A percentile compares a stretch with the other conserved stretches of the same genome.
Evolutionary conservation across 1,140 invertebrate genomes (phyloP).

Genomic region (Vanessa atalanta): DNA sequence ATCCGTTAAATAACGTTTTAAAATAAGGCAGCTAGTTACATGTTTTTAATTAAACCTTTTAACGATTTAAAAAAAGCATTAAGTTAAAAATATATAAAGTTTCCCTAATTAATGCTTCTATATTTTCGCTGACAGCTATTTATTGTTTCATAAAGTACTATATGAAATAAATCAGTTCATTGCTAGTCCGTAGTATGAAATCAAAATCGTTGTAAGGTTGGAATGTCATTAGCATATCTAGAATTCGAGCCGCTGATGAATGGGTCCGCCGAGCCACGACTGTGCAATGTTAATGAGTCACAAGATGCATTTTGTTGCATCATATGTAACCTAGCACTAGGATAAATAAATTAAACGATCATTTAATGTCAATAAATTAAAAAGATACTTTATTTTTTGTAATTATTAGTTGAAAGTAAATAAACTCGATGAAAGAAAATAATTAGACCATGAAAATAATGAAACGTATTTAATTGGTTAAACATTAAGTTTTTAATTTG

Average conservation of each 20-base stretch:
- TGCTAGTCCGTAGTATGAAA: background rate
- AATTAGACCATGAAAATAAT: background rate
- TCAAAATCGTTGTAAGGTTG: background rate
- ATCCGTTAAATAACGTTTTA: too few species aligned
- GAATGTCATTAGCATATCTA: slow-evolving; percentile 8
- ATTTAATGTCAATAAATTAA: too few species aligned
- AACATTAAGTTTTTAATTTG: background rate
- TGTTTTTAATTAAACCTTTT: too few species aligned
- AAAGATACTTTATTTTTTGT: too few species aligned
- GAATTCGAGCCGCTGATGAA: background rate
- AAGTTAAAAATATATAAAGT: too few species aligned
- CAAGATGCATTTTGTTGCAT: slow-evolving; percentile 11
- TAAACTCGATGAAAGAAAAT: background rate
- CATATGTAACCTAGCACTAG: background rate
- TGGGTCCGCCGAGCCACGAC: slow-evolving; percentile 2
- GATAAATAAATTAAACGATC: too few species aligned
- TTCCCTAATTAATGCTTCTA: too few species aligned
- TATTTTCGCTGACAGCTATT: too few species aligned
- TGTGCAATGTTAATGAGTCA: slow-evolving; percentile 12
- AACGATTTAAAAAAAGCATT: too few species aligned
- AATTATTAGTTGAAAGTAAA: background rate
- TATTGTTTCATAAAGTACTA: background rate
- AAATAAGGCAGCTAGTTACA: too few species aligned
- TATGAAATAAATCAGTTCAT: background rate
- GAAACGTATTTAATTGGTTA: background rate